Evolutionary conservation across 1,140 invertebrate species (phyloP), one percentile per base, ranked within the genome.

Genomic region (Gerris buenoi): DNA sequence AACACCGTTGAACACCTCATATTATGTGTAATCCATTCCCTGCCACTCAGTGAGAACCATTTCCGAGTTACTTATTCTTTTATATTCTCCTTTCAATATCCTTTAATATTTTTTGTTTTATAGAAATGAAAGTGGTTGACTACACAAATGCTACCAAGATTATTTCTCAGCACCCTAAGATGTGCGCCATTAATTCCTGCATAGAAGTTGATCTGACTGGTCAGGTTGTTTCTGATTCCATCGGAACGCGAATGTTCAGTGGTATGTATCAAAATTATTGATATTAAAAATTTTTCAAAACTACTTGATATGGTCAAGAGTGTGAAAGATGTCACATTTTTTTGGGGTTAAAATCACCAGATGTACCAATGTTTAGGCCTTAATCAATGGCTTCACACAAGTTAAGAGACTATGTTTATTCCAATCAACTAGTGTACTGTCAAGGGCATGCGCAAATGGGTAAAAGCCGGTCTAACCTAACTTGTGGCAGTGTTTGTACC

Each of bases 161-260:
- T 67, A 87, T 97, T 66, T 85, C 87, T 0, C 83, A 86, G 71
- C 91, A 93, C 77, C 90, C 92, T 1, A 87, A 84, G 73, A 94
- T 97, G 85, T 95, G 93, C 0, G 93, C 94, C 22, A 96, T 97
- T 71, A 97, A 97, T 79, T 96, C 93, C 0, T 94, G 91, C 76
- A 94, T 97, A 72, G 94, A 97, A 79, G 87, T 97, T 0, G 95
- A 97, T 77, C 79, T 98, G n/a, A 95, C 93, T 1, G 95, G 95
- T 1, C 94, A 97, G 79, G 85, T 97, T 1, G 85, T 86, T 66
- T 87, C 93, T 0, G 95, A 97, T 74, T 95, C 93, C 64, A 95
- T 98, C 74, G 91, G 91, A 75, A 88, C 90, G 1, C 83, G 87
- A 62, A 93, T 97, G 85, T 97, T 89, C 75, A 97, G 93, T 10